Conservation (phyloP, 2,888 invertebrate genomes). For the Luperina nickerlii region DNA sequence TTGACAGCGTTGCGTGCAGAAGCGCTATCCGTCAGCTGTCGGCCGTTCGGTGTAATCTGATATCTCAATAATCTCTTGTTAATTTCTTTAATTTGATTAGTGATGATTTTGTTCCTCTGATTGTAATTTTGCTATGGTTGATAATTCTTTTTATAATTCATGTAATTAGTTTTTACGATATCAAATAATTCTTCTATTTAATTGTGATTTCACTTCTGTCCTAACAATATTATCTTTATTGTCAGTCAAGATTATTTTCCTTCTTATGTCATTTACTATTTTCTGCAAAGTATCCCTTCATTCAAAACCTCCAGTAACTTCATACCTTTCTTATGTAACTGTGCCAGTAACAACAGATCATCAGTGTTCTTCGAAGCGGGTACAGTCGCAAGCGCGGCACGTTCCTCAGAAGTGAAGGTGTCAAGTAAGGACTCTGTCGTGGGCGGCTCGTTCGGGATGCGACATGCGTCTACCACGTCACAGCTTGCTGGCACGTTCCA, state of each 20-base stretch:
- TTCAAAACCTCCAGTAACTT: background rate
- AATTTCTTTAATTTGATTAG: too few relatives aligned
- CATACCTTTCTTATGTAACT: constrained; percentile 89
- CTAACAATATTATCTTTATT: too few relatives aligned
- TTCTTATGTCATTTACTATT: background rate
- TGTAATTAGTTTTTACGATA: too few relatives aligned
- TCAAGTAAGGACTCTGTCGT: constrained; percentile 86
- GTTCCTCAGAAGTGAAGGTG: constrained; percentile 92
- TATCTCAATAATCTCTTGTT: too few relatives aligned
- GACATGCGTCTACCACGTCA: constrained; percentile 79
- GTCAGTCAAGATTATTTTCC: background rate
- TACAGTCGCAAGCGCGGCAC: constrained; percentile 92
- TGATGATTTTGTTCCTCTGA: too few relatives aligned
- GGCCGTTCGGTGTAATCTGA: too few relatives aligned
- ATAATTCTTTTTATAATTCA: too few relatives aligned
- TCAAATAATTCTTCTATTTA: too few relatives aligned
- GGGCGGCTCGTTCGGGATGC: constrained; percentile 73
- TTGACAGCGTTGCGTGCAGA: too few relatives aligned
- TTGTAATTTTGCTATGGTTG: too few relatives aligned
- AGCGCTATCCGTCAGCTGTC: too few relatives aligned
- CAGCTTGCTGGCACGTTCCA: constrained; percentile 83
- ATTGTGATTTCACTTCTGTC: too few relatives aligned
- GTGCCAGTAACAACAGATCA: constrained; percentile 93
- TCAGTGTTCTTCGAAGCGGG: constrained; percentile 94
- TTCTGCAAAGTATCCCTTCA: background rate